Percentiles rank a stretch among this genome's conserved stretches.
Conservation (phyloP, 2,797 vertebrate species). For the Ctenosaura bakeri region DNA sequence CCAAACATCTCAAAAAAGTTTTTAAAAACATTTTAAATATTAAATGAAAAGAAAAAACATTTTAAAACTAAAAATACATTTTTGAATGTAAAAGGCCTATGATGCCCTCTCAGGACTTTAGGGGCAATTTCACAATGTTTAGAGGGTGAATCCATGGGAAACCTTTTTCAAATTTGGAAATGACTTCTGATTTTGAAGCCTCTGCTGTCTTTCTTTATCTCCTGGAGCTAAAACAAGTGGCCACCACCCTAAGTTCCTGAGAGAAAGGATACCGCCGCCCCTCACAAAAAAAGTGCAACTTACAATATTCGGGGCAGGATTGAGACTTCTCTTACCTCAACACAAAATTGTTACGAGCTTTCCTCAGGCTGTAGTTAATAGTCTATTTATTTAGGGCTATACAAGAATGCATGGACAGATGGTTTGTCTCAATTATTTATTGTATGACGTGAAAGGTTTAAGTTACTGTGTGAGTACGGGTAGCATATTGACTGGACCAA, state of each 20-base stretch:
- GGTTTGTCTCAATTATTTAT: not conserved
- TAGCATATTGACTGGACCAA: not conserved
- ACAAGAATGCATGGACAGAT: not conserved
- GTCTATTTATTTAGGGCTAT: not conserved
- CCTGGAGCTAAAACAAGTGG: too few relatives aligned
- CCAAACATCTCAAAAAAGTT: too few relatives aligned
- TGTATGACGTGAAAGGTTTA: not conserved
- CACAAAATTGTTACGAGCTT: not conserved
- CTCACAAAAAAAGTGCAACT: not conserved
- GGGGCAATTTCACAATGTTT: too few relatives aligned
- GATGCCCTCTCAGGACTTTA: too few relatives aligned
- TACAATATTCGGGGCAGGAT: not conserved
- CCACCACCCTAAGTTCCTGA: not conserved
- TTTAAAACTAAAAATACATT: too few relatives aligned
- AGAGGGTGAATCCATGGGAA: too few relatives aligned
- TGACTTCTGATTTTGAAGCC: too few relatives aligned
- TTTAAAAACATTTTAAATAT: too few relatives aligned
- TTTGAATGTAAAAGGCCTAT: too few relatives aligned
- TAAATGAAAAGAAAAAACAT: too few relatives aligned
- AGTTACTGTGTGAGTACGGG: not conserved
- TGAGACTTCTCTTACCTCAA: not conserved
- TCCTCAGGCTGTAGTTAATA: not conserved
- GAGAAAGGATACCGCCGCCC: not conserved
- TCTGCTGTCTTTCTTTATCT: too few relatives aligned
- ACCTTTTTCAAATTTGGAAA: too few relatives aligned